phyloP scores from a whole-genome alignment of 2,888 invertebrate species.

The Neocrepidodera transversa region DNA sequence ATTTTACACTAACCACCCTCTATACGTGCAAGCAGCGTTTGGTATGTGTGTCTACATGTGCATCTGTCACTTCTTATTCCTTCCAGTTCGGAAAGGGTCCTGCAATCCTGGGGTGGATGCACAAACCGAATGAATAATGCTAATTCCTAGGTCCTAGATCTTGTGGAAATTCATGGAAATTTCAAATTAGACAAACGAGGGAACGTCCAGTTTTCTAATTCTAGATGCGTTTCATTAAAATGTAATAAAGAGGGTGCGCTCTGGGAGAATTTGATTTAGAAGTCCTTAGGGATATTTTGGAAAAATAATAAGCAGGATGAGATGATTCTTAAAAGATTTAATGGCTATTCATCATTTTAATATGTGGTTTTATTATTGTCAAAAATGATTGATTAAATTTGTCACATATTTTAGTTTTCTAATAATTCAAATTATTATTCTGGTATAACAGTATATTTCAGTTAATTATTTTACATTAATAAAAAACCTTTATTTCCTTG shows the following conservation, averaged over 20 bases:
- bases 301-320: no score
- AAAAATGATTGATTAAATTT: no score
- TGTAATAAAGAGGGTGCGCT: constrained; percentile 20
- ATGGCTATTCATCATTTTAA: no score
- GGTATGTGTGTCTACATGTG: neutral
- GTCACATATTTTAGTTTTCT: no score
- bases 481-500: neutral
- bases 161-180: constrained; percentile 26
- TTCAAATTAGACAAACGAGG: constrained; percentile 20
- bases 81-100: constrained; percentile 2
- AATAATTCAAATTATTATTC: no score
- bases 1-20: neutral
- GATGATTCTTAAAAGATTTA: no score
- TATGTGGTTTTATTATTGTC: no score
- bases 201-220: constrained; percentile 16
- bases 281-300: neutral
- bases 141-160: constrained; percentile 24
- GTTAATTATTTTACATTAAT: no score
- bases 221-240: constrained; percentile 21
- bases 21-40: neutral
- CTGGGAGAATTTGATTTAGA: constrained; percentile 1
- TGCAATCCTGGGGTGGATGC: constrained; percentile 14
- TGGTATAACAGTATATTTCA: no score
- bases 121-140: constrained; percentile 34
- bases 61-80: constrained; percentile 21